Evolutionary conservation across 2,888 invertebrate genomes (phyloP).

Genomic region (Epirrhoe tristata): DNA sequence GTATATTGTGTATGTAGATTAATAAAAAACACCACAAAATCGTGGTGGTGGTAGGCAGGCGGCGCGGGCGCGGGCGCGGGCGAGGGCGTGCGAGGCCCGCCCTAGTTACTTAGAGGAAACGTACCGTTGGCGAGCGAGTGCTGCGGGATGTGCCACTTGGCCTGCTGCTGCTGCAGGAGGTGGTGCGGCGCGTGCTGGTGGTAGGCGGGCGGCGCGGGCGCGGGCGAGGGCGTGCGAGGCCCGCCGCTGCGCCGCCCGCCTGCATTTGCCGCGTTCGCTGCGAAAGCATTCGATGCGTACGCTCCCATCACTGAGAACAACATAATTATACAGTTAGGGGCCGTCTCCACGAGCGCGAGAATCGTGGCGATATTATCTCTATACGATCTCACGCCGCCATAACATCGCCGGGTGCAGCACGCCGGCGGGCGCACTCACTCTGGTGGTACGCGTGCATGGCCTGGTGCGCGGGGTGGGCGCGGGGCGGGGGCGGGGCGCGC

Average conservation of each 20-base stretch:
- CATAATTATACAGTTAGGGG: too few species aligned
- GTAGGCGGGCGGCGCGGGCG: slow-evolving; percentile 54
- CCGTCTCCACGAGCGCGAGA: too few species aligned
- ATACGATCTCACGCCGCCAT: too few species aligned
- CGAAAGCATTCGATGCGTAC: slow-evolving; percentile 57
- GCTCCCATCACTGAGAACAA: slow-evolving; percentile 67
- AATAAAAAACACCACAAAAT: too few species aligned
- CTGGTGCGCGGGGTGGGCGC: slow-evolving; percentile 27
- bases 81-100: too few species aligned
- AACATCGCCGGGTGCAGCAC: too few species aligned
- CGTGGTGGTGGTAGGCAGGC: too few species aligned
- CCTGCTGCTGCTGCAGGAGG: slow-evolving; percentile 57
- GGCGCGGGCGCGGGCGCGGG: too few species aligned
- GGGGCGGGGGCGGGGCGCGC: slow-evolving; percentile 39
- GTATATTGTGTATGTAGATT: too few species aligned
- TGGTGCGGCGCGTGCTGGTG: slow-evolving; percentile 40
- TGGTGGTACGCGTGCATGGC: slow-evolving; percentile 76
- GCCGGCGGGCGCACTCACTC: slow-evolving; percentile 59
- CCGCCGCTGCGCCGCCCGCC: slow-evolving; percentile 68
- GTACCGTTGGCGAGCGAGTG: slow-evolving; percentile 76
- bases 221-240: slow-evolving; percentile 80
- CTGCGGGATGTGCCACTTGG: slow-evolving; percentile 92
- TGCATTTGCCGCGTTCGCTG: slow-evolving; percentile 39
- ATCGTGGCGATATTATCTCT: too few species aligned
- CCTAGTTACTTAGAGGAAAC: too few species aligned